Base-by-base conservation (phyloP, 2,888 invertebrate species). In the Mimas tiliae region DNA sequence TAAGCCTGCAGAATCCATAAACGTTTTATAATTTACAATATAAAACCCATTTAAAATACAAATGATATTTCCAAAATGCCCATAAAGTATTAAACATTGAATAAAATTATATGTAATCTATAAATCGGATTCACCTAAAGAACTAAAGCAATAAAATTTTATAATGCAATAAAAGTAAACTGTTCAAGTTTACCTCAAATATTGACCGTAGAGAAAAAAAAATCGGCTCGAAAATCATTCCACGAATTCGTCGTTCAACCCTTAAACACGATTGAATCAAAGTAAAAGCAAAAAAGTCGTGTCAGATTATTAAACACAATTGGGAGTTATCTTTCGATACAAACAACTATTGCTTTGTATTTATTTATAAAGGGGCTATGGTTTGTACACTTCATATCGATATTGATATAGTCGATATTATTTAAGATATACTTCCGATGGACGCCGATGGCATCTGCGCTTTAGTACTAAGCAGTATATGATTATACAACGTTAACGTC, bases 71-170 rank as follows among this genome's bases (percentile, higher is more conserved):
- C 9, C 6, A 50, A 48, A 42, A 7, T 42, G 7, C 19, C 19
- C 6, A n/a, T 16, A 9, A 9, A n/a, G 1, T 19, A 55, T 55
- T 8, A 55, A 55, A 55, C 62, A 21, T 62, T 62, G 45, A 45
- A 62, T 55, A 42, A n/a, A n/a, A n/a, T n/a, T n/a, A 45, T 33
- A 21, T 19, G 45, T 12, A 21, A 16, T n/a, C 16, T 9, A 58
- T 34, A 65, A 78, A 74, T 73, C 71, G 74, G 72, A 70, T 72
- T 70, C 71, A 71, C 48, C 16, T 21, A 66, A 55, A 67, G 66
- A 75, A 78, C 76, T 78, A 74, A 34, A 63, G 64, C 67, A 75
- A 67, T 80, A 79, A 80, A 80, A 75, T 75, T 79, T 80, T 79
- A 81, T 78, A 64, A 69, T 65, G 63, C 53, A 52, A 77, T 80